A percentile compares a stretch with the other conserved stretches of the same genome.
phyloP scores from a whole-genome alignment of 2,888 invertebrate species.

The Carpatolechia fugitivella region DNA sequence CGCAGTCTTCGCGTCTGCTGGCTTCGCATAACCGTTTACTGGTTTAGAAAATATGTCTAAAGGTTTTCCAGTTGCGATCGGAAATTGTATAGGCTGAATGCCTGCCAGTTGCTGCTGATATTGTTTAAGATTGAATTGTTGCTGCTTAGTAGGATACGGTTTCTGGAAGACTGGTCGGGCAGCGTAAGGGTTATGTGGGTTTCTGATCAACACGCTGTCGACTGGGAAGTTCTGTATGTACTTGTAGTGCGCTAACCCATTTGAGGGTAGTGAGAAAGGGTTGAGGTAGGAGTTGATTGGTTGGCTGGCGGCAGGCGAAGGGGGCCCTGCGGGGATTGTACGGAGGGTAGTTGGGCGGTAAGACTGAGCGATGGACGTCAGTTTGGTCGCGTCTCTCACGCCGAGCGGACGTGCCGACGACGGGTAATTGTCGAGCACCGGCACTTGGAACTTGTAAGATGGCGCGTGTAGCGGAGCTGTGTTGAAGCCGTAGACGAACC shows the following conservation, averaged over 20 bases:
- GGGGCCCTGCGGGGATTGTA: slow-evolving; percentile 46
- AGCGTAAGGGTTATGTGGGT: slow-evolving; percentile 61
- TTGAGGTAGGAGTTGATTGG: slow-evolving; percentile 71
- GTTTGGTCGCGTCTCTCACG: slow-evolving; percentile 61
- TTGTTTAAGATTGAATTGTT: slow-evolving; percentile 34
- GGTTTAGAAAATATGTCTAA: slow-evolving; percentile 58
- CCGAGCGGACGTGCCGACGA: slow-evolving; percentile 64
- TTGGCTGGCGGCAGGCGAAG: slow-evolving; percentile 53
- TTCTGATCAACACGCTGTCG: slow-evolving; percentile 60
- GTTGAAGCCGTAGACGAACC: slow-evolving; percentile 54
- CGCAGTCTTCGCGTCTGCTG: slow-evolving; percentile 33
- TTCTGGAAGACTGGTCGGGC: slow-evolving; percentile 59
- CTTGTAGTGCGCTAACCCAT: slow-evolving; percentile 58
- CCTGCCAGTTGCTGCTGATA: slow-evolving; percentile 58
- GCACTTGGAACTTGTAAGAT: slow-evolving; percentile 59
- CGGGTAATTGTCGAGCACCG: slow-evolving; percentile 53
- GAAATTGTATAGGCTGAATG: slow-evolving; percentile 62
- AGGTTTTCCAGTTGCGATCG: slow-evolving; percentile 55
- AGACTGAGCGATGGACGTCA: slow-evolving; percentile 70
- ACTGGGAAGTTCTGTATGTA: slow-evolving; percentile 63
- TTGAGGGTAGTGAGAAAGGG: slow-evolving; percentile 60
- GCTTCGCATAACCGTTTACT: slow-evolving; percentile 53
- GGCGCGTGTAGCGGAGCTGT: slow-evolving; percentile 59
- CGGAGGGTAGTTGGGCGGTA: slow-evolving; percentile 68
- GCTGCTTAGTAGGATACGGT: slow-evolving; percentile 54